Evolutionary conservation across 2,797 vertebrate genomes (phyloP), one percentile per base, ranked within the genome.

Genomic region (Amphiprion clarkii): DNA sequence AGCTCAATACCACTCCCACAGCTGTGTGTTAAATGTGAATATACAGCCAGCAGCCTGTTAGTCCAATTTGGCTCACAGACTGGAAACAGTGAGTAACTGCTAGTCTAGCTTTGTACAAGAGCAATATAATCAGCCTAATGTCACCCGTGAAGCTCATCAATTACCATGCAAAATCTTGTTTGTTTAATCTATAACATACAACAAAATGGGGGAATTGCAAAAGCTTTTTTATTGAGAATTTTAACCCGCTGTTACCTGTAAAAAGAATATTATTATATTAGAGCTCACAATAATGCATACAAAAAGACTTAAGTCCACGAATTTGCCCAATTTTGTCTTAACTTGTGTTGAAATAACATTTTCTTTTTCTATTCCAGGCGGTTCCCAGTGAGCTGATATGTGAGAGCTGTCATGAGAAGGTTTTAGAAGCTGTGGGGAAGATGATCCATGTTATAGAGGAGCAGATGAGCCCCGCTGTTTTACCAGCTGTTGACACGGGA

Each of bases 401-500:
- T 82, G 62, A 60, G 12, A 67, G 56, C 57, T 93, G 93, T 67
- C 91, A 86, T 60, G 56, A 82, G 46, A 77, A 81, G 51, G 85
- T 94, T 67, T 74, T 96, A 64, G 84, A 92, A 55, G 74, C 89
- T 17, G 89, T 92, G 23, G 81, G 77, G 56, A 94, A 89, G 89
- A 96, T 96, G 94, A 95, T 96, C 76, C 71, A 76, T 25, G 78
- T 95, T 14, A 89, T 96, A 49, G 78, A 92, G 61, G 81, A 88
- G 27, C 81, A 92, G 81, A 88, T 46, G 1, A 82, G 67, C 77
- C 74, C 80, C 42, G 90, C 87, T 21, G 82, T 85, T 44, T 59
- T 68, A 59, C 81, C 90, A 49, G 83, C 88, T 8, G 56, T 83
- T 16, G 88, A 92, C 51, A 87, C 90, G 0, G 94, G 92, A 64